Conservation (phyloP, 2,888 invertebrate genomes). For the Latheticus oryzae region DNA sequence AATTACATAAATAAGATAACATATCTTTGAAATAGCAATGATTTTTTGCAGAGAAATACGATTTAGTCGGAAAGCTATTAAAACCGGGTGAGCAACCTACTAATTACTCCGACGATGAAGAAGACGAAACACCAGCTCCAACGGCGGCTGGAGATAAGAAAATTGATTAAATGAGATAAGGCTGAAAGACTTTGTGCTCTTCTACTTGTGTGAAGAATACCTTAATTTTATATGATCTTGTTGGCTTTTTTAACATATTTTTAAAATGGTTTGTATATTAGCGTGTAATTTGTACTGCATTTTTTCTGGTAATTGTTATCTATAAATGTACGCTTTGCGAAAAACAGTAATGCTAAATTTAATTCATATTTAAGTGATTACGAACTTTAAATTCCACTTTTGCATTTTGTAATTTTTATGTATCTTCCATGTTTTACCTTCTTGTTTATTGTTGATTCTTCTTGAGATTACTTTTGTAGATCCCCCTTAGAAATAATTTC, state of each 20-base stretch:
- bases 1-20: slow-evolving; percentile 11
- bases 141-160: slow-evolving; percentile 64
- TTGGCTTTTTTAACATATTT: slow-evolving; percentile 41
- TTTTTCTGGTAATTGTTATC: slow-evolving; percentile 28
- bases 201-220: slow-evolving; percentile 35
- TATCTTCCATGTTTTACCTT: slow-evolving; percentile 16
- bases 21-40: slow-evolving; percentile 9
- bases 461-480: slow-evolving; percentile 7
- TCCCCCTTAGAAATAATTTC: slow-evolving; percentile 3
- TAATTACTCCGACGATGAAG: slow-evolving; percentile 92
- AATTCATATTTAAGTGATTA: slow-evolving; percentile 23
- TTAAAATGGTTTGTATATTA: slow-evolving; percentile 33
- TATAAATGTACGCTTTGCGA: slow-evolving; percentile 24
- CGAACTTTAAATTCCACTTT: slow-evolving; percentile 23
- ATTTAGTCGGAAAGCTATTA: slow-evolving; percentile 88
- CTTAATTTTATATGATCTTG: slow-evolving; percentile 41
- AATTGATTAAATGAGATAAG: slow-evolving; percentile 59
- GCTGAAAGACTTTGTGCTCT: slow-evolving; percentile 47
- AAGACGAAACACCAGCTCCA: slow-evolving; percentile 70
- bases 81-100: slow-evolving; percentile 92
- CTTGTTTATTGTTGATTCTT: slow-evolving; percentile 18
- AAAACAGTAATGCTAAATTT: slow-evolving; percentile 16
- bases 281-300: slow-evolving; percentile 29
- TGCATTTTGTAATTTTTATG: slow-evolving; percentile 33
- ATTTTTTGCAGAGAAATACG: slow-evolving; percentile 85